Evolutionary conservation across 2,797 vertebrate species (phyloP).

Genomic region (Tarsius wallacei): DNA sequence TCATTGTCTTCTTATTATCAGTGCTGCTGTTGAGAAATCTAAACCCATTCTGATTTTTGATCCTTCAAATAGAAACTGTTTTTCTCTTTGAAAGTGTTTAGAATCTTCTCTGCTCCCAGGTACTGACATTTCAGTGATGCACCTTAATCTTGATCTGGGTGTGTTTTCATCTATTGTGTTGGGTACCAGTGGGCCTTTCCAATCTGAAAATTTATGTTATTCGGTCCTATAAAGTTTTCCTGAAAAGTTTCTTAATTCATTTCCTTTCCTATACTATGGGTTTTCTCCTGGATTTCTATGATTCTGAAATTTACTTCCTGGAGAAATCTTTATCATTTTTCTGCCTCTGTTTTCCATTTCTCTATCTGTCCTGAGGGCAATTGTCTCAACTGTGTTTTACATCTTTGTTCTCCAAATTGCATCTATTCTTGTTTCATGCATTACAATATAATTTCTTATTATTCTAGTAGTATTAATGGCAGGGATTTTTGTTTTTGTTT

Average conservation of each 20-base stretch:
- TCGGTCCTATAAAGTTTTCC: slow-evolving; percentile 29
- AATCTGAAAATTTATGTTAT: slow-evolving; percentile 39
- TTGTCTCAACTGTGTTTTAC: slow-evolving; percentile 48
- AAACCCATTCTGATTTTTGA: slow-evolving; percentile 41
- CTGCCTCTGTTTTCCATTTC: neutral
- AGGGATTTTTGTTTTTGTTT: neutral
- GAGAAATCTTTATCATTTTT: slow-evolving; percentile 7
- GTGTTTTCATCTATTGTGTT: slow-evolving; percentile 34
- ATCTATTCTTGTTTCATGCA: slow-evolving; percentile 10
- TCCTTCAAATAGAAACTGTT: slow-evolving; percentile 44
- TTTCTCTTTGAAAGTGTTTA: slow-evolving; percentile 38
- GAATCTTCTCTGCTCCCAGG: slow-evolving; percentile 8
- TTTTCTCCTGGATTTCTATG: neutral
- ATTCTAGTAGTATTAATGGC: slow-evolving; percentile 50
- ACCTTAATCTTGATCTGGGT: neutral
- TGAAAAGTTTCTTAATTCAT: slow-evolving; percentile 20
- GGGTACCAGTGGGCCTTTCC: neutral
- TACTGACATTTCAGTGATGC: slow-evolving; percentile 27
- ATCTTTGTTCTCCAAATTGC: slow-evolving; percentile 29
- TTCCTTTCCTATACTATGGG: neutral
- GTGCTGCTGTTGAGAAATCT: slow-evolving; percentile 22
- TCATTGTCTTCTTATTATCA: neutral
- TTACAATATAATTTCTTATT: slow-evolving; percentile 44
- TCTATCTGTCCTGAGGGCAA: neutral
- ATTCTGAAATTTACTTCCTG: slow-evolving; percentile 17